phyloP scores from a whole-genome alignment of 1,140 invertebrate species.

The Ceratina calcarata region DNA sequence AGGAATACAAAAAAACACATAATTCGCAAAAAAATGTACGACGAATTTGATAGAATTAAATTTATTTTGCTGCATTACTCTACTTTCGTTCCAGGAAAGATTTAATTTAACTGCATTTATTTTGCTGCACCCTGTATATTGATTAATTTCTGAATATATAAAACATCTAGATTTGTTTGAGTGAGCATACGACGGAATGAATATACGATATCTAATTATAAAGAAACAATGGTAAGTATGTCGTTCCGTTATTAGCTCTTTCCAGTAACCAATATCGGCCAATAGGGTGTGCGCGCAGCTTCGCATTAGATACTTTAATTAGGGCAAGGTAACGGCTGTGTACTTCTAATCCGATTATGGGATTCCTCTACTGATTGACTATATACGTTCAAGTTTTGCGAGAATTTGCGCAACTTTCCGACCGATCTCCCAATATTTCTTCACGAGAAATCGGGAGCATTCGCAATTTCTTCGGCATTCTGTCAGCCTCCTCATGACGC shows the following conservation, averaged over 20 bases:
- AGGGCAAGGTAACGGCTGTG: slow-evolving; percentile 9
- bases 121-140: no score
- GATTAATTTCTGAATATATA: no score
- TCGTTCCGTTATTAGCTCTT: background rate
- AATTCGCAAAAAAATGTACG: no score
- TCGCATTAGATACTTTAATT: slow-evolving; percentile 10
- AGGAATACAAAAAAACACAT: no score
- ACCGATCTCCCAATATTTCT: background rate
- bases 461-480: slow-evolving; percentile 15
- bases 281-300: background rate
- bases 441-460: background rate
- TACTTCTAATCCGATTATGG: slow-evolving; percentile 7
- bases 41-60: no score
- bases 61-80: no score
- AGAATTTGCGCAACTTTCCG: background rate
- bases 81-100: no score
- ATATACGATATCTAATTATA: no score
- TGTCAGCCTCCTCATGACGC: slow-evolving; percentile 13
- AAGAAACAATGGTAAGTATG: no score
- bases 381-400: background rate
- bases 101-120: no score
- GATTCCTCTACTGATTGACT: background rate
- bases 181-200: no score
- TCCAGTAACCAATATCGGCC: background rate
- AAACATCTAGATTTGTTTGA: no score